Evolutionary conservation across 1,140 invertebrate genomes (phyloP).

Genomic region (Camponotus pennsylvanicus): DNA sequence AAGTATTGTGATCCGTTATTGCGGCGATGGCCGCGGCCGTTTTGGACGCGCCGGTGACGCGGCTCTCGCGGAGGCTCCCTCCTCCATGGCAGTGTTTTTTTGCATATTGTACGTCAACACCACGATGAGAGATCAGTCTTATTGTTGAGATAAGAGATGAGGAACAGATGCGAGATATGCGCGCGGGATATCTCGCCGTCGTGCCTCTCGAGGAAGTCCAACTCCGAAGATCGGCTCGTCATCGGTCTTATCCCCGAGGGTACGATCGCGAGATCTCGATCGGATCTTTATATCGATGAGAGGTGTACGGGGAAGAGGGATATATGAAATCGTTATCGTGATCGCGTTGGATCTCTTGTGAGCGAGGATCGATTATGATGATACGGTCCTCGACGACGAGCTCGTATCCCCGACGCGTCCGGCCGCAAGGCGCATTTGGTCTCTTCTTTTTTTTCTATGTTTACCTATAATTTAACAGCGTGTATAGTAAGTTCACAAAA

Average conservation of each 20-base stretch:
- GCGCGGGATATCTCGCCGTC: not conserved
- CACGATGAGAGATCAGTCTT: constrained; percentile 58
- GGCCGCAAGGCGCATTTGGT: constrained; percentile 42
- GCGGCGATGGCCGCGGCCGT: constrained; percentile 35
- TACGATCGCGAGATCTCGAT: not conserved
- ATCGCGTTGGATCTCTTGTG: constrained; percentile 45
- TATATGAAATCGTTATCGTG: constrained; percentile 48
- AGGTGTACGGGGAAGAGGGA: not conserved
- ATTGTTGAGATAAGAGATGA: constrained; percentile 50
- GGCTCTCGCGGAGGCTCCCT: constrained; percentile 30
- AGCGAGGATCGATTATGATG: constrained; percentile 38
- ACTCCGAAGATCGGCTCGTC: not conserved
- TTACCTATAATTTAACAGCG: constrained; percentile 58
- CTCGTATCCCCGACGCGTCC: constrained; percentile 19
- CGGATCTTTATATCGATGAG: constrained; percentile 15
- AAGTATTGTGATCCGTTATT: constrained; percentile 77
- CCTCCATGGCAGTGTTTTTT: constrained; percentile 65
- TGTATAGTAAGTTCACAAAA: constrained; percentile 74
- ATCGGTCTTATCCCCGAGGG: not conserved
- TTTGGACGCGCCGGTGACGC: constrained; percentile 31
- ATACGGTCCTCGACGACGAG: constrained; percentile 14
- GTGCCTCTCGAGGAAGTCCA: not conserved
- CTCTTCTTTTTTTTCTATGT: not conserved
- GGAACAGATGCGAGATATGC: constrained; percentile 19
- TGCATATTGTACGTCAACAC: constrained; percentile 27